Evolutionary conservation across 2,797 vertebrate species (phyloP), one percentile per base, ranked within the genome.

Genomic region (Glyptemys insculpta): DNA sequence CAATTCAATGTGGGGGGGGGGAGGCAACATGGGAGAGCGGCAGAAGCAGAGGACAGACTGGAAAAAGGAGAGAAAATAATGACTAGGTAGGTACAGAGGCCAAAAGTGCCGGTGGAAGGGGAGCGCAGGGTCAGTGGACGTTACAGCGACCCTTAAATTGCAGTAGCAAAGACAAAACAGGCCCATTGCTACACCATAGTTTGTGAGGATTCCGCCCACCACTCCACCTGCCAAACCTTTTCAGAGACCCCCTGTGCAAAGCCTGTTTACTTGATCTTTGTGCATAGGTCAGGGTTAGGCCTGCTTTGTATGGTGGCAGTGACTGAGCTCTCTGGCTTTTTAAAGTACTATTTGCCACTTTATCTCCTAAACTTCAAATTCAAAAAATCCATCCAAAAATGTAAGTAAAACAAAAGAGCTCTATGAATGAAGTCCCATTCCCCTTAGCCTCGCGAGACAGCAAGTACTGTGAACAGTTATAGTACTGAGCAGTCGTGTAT

Each of bases 401-500:
- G 37, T 86, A 47, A 88, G 92, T 72, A 85, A 87, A 86, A 94
- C 72, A 96, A 80, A 94, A 96, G 94, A 90, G 89, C 90, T 91
- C 83, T 10, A 84, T 50, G 82, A 78, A 79, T 95, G 81, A 79
- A 79, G 57, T 92, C 72, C n/a, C 41, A 11, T 87, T 96, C 93
- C 53, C 88, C 93, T 97, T 96, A 97, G 74, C 96, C 93, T 96
- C 56, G 41, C 89, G 87, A 96, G 90, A 34, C 85, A 93, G 94
- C 96, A 97, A 96, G 93, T 74, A 96, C 94, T 96, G 65, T 97
- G 94, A 93, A 95, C 74, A 85, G 72, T 47, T 91, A 1, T 1
- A 86, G 92, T 83, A 50, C 93, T 68, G 92, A 96, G 57, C 44
- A 84, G 44, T 96, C 96, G 92, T 96, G 47, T 6, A 4, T 82